Base-by-base conservation (phyloP, 1,140 invertebrate genomes). In the Adelges cooleyi region DNA sequence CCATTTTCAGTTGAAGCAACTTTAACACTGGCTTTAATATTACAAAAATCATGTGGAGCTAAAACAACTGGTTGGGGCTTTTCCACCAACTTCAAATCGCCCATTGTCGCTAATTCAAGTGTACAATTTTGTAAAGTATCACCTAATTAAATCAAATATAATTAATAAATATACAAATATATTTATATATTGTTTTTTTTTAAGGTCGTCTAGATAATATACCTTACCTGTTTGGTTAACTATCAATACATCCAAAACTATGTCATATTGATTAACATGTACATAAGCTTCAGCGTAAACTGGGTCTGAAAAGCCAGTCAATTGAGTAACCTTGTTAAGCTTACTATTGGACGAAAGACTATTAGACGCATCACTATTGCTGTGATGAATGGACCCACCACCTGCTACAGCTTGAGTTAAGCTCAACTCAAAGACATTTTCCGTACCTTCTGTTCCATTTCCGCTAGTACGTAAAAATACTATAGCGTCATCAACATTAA, bases 271-370 rank as follows among this genome's bases (percentile, higher is more conserved):
- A 77, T 99, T 99, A 53, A 99, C 95, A 75, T 99, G 89, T 0
- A 99, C 95, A 73, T 99, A 95, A 20, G 96, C 95, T 78, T 99
- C 97, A 11, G 95, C 90, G 77, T 99, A 99, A 42, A 99, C 93
- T 0, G 97, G 95, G 79, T 99, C 97, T 1, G 93, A 97, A 77
- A 98, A 98, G 18, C 96, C 97, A n/a, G 96, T 98, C 67, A 99
- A 79, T 75, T 99, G 96, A n/a, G 92, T 95, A 20, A 98, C 93
- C 79, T 96, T 87, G 66, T 86, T 87, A 42, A 89, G 74, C 72
- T 87, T 85, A 67, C 77, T 84, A 62, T 62, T 62, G 1, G 80
- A 78, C 6, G 79, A 69, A 46, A 68, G 68, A 22, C 56, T 68
- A 29, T 49, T 62, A 29, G 66, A 25, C 9, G 50, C 40, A 54